Base-by-base conservation (phyloP, 2,797 vertebrate species). In the Hoplostethus mediterraneus region DNA sequence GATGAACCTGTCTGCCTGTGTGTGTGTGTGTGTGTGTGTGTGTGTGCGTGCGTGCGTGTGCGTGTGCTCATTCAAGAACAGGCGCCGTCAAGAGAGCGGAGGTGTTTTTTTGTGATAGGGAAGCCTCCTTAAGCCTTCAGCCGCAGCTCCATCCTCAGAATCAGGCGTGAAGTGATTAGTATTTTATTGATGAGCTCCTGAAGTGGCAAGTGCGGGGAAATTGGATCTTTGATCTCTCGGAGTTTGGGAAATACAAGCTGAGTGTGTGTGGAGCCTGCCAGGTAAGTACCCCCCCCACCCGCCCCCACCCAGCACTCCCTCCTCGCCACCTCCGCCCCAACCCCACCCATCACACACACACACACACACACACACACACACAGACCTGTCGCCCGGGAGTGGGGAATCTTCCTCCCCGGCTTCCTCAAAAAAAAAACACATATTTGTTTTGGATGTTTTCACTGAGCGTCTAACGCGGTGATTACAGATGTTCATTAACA, bases 401-500 rank as follows among this genome's bases (percentile, higher is more conserved):
- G n/a, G 77, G 92, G 21, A 21, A 90, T 91, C 76, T 93, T 91
- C 89, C 92, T 91, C 89, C 90, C 91, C 89, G 94, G 94, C 94
- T 67, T 79, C 94, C 95, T 21, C 21, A 21, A 21, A 21, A 21
- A 21, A 21, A 96, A 97, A 97, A 97, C 95, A 98, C 96, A 97
- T 97, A 97, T 99, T 98, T 99, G 96, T 99, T 98, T 98, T 96
- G 96, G 94, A 96, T 97, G 96, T 97, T 97, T 98, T 97, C 95
- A 95, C 95, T 95, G 94, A 82, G 95, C 96, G 95, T 95, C 94
- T 96, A 96, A 21, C 95, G 95, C 86, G 93, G 94, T 94, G 97
- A 98, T 99, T 98, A 97, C 96, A 96, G 96, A 96, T 97, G 96
- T 98, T 99, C 97, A 99, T 99, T 98, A 99, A 96, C 95, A 97